A percentile compares a stretch with the other conserved stretches of the same genome.
These are phyloP conservation scores for Apogon talboti DNA, from an alignment of 2,797 vertebrate genomes.

Conservation along the genomic window DNA sequence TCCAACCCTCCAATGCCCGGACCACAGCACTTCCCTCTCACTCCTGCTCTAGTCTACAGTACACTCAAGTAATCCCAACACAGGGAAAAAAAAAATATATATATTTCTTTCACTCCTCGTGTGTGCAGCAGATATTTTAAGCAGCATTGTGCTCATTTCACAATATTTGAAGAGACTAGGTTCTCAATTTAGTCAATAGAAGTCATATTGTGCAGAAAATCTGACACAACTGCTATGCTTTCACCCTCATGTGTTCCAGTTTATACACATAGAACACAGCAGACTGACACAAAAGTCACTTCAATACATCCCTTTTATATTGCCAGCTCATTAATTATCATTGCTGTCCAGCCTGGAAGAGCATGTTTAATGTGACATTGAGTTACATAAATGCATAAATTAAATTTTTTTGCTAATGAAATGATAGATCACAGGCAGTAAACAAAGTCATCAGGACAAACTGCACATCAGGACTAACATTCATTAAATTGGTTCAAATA, in stretches of 20 bases:
- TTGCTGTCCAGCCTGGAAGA: not conserved
- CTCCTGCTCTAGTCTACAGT: conserved; percentile 14
- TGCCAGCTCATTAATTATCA: conserved; percentile 16
- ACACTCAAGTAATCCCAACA: conserved; percentile 31
- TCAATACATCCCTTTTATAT: conserved; percentile 21
- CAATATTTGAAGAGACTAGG: conserved; percentile 27
- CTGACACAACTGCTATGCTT: conserved; percentile 10
- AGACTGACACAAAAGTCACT: conserved; percentile 25
- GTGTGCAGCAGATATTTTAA: conserved; percentile 22
- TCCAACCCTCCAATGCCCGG: not conserved
- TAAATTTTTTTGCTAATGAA: conserved; percentile 25
- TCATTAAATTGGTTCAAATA: conserved; percentile 19
- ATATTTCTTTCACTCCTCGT: conserved; percentile 26
- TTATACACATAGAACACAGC: conserved; percentile 4
- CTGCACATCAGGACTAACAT: no score
- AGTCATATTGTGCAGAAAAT: conserved; percentile 25
- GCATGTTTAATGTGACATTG: conserved; percentile 37
- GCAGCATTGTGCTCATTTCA: conserved; percentile 27
- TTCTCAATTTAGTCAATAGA: conserved; percentile 41
- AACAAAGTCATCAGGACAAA: conserved; percentile 39
- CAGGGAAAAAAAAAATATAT: not conserved
- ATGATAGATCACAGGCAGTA: conserved; percentile 40
- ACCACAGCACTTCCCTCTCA: conserved; percentile 14
- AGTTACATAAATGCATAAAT: conserved; percentile 5
- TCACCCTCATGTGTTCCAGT: conserved; percentile 1